A percentile compares a stretch with the other conserved stretches of the same genome.
phyloP scores from a whole-genome alignment of 2,888 invertebrate genomes.

The Tortrix viridana region DNA sequence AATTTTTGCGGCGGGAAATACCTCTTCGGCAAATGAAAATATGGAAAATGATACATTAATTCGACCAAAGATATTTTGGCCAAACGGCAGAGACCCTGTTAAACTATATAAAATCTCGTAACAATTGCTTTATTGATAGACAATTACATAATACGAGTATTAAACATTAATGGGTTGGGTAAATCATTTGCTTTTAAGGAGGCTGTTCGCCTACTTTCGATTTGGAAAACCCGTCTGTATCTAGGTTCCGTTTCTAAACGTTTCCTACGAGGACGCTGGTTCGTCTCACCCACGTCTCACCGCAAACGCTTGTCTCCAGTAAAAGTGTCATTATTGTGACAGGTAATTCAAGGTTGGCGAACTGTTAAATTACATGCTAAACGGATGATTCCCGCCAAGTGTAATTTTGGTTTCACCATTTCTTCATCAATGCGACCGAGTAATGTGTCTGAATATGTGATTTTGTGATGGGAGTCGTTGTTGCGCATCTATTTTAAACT shows the following conservation, averaged over 20 bases:
- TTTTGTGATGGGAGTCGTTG: no score
- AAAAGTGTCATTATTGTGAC: constrained; percentile 16
- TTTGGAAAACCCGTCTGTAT: constrained; percentile 77
- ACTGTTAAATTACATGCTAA: background rate
- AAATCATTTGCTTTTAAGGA: constrained; percentile 54
- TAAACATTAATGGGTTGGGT: constrained; percentile 41
- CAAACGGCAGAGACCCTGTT: no score
- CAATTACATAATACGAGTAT: constrained; percentile 3
- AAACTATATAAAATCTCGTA: background rate
- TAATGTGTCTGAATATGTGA: no score
- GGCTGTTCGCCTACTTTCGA: constrained; percentile 77
- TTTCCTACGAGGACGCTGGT: constrained; percentile 48
- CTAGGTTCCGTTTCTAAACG: constrained; percentile 72
- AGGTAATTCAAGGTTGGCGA: constrained; percentile 10
- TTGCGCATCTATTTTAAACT: no score
- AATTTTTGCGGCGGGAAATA: no score
- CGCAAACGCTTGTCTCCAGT: constrained; percentile 11
- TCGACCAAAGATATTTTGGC: no score
- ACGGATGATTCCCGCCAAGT: background rate
- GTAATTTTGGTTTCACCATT: background rate
- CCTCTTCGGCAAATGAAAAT: no score
- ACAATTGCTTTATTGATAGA: background rate
- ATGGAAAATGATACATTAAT: no score
- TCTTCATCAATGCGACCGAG: no score
- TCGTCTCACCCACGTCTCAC: no score